Evolutionary conservation across 2,797 vertebrate species (phyloP), one percentile per base, ranked within the genome.

Genomic region (Poeciliopsis turneri): DNA sequence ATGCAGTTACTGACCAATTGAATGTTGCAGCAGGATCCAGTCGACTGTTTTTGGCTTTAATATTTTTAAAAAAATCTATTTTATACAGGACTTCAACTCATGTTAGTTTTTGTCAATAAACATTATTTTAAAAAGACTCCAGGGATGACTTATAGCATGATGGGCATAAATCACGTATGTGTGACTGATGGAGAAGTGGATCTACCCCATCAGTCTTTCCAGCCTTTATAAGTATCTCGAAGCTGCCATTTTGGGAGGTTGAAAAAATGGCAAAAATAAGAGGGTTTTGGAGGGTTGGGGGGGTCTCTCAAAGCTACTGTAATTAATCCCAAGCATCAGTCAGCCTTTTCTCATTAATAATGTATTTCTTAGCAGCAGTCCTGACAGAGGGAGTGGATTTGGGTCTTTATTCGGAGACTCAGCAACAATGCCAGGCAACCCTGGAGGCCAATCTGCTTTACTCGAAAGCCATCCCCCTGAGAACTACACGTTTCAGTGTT

Each of bases 241-340:
- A 70, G 53, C 49, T 47, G 15, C 49, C 61, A 77, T 39, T 75
- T 70, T n/a, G 66, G 66, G 53, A 64, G 69, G 81, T 51, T 36
- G 53, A 75, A 82, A 71, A 20, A 70, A 43, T n/a, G n/a, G 7
- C 15, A 55, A 73, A 82, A 51, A 75, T 33, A 33, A 3, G 2
- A 16, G 51, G 25, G 3, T 2, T 49, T 23, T 12, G 23, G 51
- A 25, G 4, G 3, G n/a, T n/a, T 43, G 0, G 47, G 47, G 18
- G 15, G 55, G 36, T 13, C 59, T 87, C 79, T 84, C 51, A 80
- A 78, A 87, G 86, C 83, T 89, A 90, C 86, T 87, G 90, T 91
- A 92, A 95, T 92, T 93, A 94, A 92, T 92, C 91, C 85, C 81
- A 77, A 85, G 79, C 87, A 91, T 86, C 90, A 91, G 82, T 87